Percentiles rank a stretch among this genome's conserved stretches.
Conservation (phyloP, 2,113 vertebrate species). For the Climacteris rufus region DNA sequence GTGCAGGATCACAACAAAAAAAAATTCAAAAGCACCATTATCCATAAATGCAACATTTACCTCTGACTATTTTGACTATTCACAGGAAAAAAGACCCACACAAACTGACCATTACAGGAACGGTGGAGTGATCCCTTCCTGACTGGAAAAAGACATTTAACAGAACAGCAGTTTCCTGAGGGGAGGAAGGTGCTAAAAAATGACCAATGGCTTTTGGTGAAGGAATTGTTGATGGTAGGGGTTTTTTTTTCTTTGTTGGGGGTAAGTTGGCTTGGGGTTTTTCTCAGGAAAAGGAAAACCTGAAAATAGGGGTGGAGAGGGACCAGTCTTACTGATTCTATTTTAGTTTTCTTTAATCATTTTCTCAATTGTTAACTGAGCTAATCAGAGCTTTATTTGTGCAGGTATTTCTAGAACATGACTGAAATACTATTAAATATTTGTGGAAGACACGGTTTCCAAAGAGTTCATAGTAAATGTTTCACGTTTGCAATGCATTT, state of each 20-base stretch:
- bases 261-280: neutral
- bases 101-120: neutral
- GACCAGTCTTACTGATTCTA: neutral
- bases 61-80: neutral
- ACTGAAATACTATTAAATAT: neutral
- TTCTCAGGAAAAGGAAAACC: neutral
- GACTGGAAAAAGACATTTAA: neutral
- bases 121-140: neutral
- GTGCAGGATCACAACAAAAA: neutral
- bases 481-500: neutral
- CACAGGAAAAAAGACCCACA: neutral
- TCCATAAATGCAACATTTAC: neutral
- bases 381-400: neutral
- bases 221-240: neutral
- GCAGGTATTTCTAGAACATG: neutral
- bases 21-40: neutral
- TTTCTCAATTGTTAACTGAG: neutral
- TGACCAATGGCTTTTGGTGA: neutral
- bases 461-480: neutral
- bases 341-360: neutral
- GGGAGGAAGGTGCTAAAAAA: neutral
- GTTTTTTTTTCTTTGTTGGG: rapidly evolving
- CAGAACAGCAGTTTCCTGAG: neutral
- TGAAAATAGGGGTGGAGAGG: neutral
- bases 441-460: neutral